A percentile compares a stretch with the other conserved stretches of the same genome.
phyloP scores from a whole-genome alignment of 2,797 vertebrate genomes.

The Xiphorhynchus erythropygius region DNA sequence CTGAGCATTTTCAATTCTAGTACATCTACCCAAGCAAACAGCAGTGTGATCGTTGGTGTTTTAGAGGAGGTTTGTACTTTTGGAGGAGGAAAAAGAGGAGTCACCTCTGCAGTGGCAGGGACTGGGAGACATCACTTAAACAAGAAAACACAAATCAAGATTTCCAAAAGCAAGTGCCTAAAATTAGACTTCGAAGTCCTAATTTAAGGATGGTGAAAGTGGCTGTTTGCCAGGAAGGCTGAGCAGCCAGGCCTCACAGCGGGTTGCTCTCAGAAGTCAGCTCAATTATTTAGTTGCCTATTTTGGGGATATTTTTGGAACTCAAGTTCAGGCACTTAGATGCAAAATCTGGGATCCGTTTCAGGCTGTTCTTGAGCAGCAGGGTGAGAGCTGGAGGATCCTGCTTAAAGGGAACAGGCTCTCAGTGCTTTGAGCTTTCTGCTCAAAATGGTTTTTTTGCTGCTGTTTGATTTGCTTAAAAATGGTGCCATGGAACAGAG shows the following conservation, averaged over 20 bases:
- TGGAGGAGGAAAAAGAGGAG: background rate
- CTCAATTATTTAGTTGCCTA: slow-evolving; percentile 30
- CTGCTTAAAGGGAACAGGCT: background rate
- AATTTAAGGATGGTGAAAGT: slow-evolving; percentile 14
- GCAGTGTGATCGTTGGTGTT: background rate
- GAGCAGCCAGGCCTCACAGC: background rate
- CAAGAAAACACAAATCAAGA: background rate
- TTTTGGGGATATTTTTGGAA: slow-evolving; percentile 26
- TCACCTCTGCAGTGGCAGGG: background rate
- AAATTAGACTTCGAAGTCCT: slow-evolving; percentile 7
- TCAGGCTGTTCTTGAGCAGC: background rate
- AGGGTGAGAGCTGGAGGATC: background rate
- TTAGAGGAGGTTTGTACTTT: background rate
- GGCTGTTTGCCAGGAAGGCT: slow-evolving; percentile 24
- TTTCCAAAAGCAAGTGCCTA: slow-evolving; percentile 26
- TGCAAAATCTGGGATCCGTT: background rate
- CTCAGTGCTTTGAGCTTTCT: background rate
- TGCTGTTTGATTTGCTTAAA: background rate
- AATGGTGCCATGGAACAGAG: background rate
- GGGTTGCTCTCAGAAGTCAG: background rate
- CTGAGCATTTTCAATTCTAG: background rate
- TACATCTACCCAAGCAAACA: background rate
- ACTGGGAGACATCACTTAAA: background rate
- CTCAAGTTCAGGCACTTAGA: background rate
- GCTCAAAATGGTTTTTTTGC: background rate